These are phyloP conservation scores for Anthopleura xanthogrammica DNA, from an alignment of 92 coral and sea anemone genomes.

Conservation along the genomic window DNA sequence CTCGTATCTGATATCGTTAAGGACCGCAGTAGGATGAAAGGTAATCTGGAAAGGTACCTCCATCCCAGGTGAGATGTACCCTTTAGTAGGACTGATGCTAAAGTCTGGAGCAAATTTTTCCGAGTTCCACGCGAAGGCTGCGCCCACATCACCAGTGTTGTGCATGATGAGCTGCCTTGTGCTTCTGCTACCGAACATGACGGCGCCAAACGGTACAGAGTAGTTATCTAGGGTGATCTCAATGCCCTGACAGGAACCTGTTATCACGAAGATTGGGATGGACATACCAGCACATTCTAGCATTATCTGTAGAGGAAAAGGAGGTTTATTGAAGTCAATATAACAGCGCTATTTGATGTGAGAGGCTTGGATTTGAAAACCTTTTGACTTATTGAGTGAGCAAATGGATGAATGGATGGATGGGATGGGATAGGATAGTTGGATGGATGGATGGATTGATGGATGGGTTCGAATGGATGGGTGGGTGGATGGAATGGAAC, in stretches of 20 bases:
- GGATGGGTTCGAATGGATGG: too few species aligned
- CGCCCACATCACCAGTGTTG: conserved; percentile 96
- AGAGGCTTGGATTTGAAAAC: too few species aligned
- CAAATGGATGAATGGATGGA: too few species aligned
- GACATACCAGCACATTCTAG: conserved; percentile 96
- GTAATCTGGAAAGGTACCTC: conserved; percentile 88
- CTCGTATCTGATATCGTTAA: conserved; percentile 92
- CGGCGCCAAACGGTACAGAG: conserved; percentile 98
- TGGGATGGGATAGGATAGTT: too few species aligned
- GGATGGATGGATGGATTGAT: too few species aligned
- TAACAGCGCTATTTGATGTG: not conserved
- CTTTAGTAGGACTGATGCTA: conserved; percentile 80
- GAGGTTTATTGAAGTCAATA: not conserved
- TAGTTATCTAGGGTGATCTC: conserved; percentile 87
- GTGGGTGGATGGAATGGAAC: too few species aligned
- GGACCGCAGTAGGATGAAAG: conserved; percentile 83
- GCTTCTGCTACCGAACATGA: conserved; percentile 92
- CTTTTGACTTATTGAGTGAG: too few species aligned
- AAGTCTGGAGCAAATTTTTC: conserved; percentile 86
- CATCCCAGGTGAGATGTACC: conserved; percentile 93
- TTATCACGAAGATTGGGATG: conserved; percentile 89
- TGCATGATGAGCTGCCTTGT: conserved; percentile 89
- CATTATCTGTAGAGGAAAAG: conserved; percentile 66
- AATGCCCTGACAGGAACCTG: conserved; percentile 93
- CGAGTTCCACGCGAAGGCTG: conserved; percentile 90